A percentile compares a stretch with the other conserved stretches of the same genome.
These are phyloP conservation scores for Vombatus ursinus DNA, from an alignment of 2,113 vertebrate species.

Conservation along the genomic window DNA sequence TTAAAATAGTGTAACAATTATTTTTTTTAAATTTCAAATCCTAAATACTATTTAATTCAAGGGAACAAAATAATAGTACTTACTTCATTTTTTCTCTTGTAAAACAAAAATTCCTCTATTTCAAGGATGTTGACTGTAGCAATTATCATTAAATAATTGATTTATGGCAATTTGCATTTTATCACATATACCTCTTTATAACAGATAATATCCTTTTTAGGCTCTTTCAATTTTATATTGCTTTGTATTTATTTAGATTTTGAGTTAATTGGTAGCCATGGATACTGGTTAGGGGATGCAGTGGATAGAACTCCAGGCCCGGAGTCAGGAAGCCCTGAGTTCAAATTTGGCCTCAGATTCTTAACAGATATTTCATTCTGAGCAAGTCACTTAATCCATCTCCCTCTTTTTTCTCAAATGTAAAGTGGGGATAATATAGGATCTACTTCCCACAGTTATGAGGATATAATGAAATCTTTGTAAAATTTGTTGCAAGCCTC, in stretches of 20 bases:
- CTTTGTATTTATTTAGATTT: not conserved
- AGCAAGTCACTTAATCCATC: too few relatives aligned
- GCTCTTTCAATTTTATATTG: not conserved
- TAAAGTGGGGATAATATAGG: too few relatives aligned
- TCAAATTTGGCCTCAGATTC: not conserved
- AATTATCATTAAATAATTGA: not conserved
- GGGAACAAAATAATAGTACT: not conserved
- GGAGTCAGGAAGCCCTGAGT: not conserved
- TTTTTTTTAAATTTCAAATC: not conserved
- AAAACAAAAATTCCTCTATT: not conserved
- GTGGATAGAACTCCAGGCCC: too few relatives aligned
- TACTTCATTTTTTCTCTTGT: not conserved
- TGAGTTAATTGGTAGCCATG: not conserved
- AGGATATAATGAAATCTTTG: too few relatives aligned
- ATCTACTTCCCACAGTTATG: too few relatives aligned
- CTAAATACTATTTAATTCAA: not conserved
- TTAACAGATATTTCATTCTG: not conserved
- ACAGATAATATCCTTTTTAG: not conserved
- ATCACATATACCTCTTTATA: not conserved
- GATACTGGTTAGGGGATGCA: too few relatives aligned
- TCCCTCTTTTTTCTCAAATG: too few relatives aligned
- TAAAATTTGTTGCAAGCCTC: too few relatives aligned
- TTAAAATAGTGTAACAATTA: not conserved
- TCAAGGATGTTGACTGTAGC: not conserved
- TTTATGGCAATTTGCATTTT: not conserved